Base-by-base conservation (phyloP, 2,797 vertebrate genomes). In the Argyrosomus regius region DNA sequence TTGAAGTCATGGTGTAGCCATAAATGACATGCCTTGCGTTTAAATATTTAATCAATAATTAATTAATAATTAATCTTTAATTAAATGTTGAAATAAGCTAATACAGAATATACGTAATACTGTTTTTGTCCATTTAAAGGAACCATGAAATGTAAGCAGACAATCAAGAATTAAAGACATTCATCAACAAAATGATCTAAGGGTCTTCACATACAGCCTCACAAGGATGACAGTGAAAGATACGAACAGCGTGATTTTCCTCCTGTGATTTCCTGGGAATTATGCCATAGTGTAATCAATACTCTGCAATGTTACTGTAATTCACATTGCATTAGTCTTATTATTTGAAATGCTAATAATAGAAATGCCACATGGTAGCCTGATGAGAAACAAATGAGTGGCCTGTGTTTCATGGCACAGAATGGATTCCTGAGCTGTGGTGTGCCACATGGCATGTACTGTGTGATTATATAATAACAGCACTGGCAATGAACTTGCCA, bases 381-480 rank as follows among this genome's bases (percentile, higher is more conserved):
- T 35, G 41, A 70, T 69, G 62, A 67, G 39, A 75, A 53, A 58
- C 66, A 48, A 59, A 72, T 5, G 59, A 45, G 69, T 53, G 66
- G 74, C 16, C 31, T 46, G 54, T 35, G 50, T 49, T 58, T 77
- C 11, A 22, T 49, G 77, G 24, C 77, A 79, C 52, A 72, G 67
- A 59, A 39, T 24, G 66, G 79, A 61, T 70, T 22, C 41, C 22
- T 83, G 60, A 61, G 1, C 41, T 39, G 52, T 6, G 26, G 1
- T 17, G 73, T 49, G 60, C 49, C 50, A 13, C 16, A 18, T 64
- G 66, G 58, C 62, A 54, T 53, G 43, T 24, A 17, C 64, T 5
- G 16, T 60, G 72, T 35, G 12, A 64, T 90, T 86, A 86, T 28
- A 20, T 59, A 84, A 87, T 64, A 24, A 28, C 3, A 68, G 56